Evolutionary conservation across 1,140 invertebrate species (phyloP).

Genomic region (Araneus ventricosus): DNA sequence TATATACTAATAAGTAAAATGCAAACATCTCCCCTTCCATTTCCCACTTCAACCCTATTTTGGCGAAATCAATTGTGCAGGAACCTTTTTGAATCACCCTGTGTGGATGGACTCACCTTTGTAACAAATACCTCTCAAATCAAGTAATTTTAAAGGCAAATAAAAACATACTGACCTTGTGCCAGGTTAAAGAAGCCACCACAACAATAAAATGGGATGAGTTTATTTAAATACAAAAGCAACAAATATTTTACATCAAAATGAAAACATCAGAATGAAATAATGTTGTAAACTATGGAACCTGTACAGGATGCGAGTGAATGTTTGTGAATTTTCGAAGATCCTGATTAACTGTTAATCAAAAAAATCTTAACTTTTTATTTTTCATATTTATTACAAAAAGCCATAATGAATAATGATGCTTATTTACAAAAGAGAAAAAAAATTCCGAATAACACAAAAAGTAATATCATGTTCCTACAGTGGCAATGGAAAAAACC

Average conservation of each 20-base stretch:
- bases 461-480: not conserved
- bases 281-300: not conserved
- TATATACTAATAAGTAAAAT: no score
- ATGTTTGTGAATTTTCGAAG: not conserved
- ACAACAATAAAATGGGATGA: not conserved
- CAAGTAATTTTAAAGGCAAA: not conserved
- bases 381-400: conserved; percentile 26
- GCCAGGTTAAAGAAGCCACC: not conserved
- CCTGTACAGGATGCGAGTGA: not conserved
- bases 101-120: no score
- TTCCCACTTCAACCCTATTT: no score
- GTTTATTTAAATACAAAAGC: not conserved
- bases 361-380: not conserved
- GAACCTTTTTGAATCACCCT: no score
- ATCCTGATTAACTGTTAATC: not conserved
- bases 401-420: conserved; percentile 5
- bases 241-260: not conserved
- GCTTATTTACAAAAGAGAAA: conserved; percentile 14
- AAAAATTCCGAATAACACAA: not conserved
- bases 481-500: not conserved
- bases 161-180: not conserved
- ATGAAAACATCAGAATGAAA: no score
- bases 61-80: no score
- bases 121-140: no score
- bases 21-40: no score